Evolutionary conservation across 2,113 vertebrate species (phyloP).

Genomic region (Lathamus discolor): DNA sequence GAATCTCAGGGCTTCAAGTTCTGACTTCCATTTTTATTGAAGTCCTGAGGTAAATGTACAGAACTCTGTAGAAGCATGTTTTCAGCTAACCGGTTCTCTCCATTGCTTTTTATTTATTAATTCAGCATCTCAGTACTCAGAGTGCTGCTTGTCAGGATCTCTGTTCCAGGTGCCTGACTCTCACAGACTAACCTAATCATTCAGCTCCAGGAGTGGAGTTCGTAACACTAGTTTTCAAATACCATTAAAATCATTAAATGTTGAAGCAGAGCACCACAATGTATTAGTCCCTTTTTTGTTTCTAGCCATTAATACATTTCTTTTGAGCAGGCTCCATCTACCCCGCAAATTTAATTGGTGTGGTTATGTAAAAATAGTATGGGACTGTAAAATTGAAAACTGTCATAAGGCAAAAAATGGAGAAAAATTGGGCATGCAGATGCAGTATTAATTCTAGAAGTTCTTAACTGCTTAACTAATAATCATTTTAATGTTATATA

Average conservation of each 20-base stretch:
- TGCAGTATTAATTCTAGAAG: not conserved
- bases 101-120: not conserved
- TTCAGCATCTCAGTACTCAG: not conserved
- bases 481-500: not conserved
- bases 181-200: not conserved
- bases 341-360: not conserved
- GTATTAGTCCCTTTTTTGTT: not conserved
- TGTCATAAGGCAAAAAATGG: not conserved
- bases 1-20: not conserved
- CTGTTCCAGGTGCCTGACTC: not conserved
- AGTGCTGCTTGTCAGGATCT: not conserved
- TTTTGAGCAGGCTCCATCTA: not conserved
- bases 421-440: not conserved
- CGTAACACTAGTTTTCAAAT: not conserved
- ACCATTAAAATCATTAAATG: not conserved
- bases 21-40: not conserved
- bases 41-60: not conserved
- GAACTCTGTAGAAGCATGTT: not conserved
- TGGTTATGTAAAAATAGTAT: not conserved
- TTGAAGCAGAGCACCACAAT: not conserved
- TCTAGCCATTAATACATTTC: not conserved
- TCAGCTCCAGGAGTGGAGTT: not conserved
- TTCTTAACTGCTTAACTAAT: not conserved
- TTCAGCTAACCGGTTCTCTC: not conserved
- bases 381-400: not conserved